These are phyloP conservation scores for Phymastichus coffea DNA, from an alignment of 1,140 invertebrate species.

Conservation along the genomic window DNA sequence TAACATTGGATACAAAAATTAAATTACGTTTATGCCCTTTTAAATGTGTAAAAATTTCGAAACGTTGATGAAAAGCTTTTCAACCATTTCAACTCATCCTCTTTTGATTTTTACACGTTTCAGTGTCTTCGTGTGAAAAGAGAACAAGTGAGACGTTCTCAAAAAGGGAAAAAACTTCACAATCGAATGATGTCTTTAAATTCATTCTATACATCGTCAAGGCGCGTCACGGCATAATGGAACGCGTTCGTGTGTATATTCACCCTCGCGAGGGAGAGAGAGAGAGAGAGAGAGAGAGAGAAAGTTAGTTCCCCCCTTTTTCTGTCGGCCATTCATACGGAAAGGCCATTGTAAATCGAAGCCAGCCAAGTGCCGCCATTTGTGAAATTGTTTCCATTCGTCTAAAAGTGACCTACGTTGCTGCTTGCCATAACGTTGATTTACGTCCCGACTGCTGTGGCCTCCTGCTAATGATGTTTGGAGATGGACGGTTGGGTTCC, in stretches of 20 bases:
- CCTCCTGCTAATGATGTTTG: slow-evolving; percentile 27
- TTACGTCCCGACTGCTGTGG: not conserved
- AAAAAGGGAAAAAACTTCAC: too few relatives aligned
- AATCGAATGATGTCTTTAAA: slow-evolving; percentile 9
- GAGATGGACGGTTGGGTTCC: slow-evolving; percentile 1
- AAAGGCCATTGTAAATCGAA: slow-evolving; percentile 30
- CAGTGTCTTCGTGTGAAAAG: too few relatives aligned
- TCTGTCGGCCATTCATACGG: slow-evolving; percentile 24
- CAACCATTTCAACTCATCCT: too few relatives aligned
- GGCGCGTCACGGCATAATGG: slow-evolving; percentile 3
- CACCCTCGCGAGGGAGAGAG: not conserved
- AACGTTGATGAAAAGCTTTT: too few relatives aligned
- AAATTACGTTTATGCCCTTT: too few relatives aligned
- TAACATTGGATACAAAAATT: too few relatives aligned
- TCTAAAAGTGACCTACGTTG: slow-evolving; percentile 26
- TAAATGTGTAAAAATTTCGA: too few relatives aligned
- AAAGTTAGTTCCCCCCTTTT: slow-evolving; percentile 13
- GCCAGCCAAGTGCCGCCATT: slow-evolving; percentile 29
- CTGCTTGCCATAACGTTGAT: not conserved
- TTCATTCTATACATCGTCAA: not conserved
- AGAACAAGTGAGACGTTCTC: too few relatives aligned
- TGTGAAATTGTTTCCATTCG: slow-evolving; percentile 32
- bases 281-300: slow-evolving; percentile 3
- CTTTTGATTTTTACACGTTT: too few relatives aligned
- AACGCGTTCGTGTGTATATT: not conserved